Evolutionary conservation across 2,113 vertebrate species (phyloP), one percentile per base, ranked within the genome.

Genomic region (Casuarius casuarius): DNA sequence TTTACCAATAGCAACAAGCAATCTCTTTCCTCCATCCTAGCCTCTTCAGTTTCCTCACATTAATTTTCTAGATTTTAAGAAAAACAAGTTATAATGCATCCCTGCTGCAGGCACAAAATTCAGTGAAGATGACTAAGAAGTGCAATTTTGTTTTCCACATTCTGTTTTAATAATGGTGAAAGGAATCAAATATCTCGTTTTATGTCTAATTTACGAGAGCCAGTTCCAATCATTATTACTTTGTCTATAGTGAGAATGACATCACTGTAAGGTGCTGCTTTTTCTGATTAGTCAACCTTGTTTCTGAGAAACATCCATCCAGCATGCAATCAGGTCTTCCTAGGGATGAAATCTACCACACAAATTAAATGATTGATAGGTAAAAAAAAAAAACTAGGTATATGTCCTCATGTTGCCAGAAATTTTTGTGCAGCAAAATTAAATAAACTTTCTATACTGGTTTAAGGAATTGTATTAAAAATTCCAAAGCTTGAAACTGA

Each of bases 241-340:
- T 86, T 73, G 33, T 80, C 58, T 80, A 10, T 9, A 93, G 49
- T 66, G 56, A 76, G 83, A 92, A 62, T 85, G 63, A 40, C 56
- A 89, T 44, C 29, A 71, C 31, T 65, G 38, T 29, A 85, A 82
- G 28, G 71, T 65, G 16, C 48, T 94, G 51, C 2, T 93, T 87
- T 90, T 94, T 85, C 79, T 92, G 66, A 81, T 89, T 81, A 92
- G 48, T 94, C 84, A 94, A 25, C 51, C 65, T 70, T 52, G 42
- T 44, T 95, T 94, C 65, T 90, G 63, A 93, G 76, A 93, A 91
- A 74, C 59, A 92, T 91, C 71, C 35, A 93, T 87, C 70, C 71
- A 17, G 19, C 48, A 31, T 23, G 28, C 35, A 96, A 89, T 75
- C 54, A 74, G 28, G 14, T 75, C 78, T 89, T 94, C 49, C 73